Evolutionary conservation across 2,888 invertebrate genomes (phyloP).

Genomic region (Thelaira solivaga): DNA sequence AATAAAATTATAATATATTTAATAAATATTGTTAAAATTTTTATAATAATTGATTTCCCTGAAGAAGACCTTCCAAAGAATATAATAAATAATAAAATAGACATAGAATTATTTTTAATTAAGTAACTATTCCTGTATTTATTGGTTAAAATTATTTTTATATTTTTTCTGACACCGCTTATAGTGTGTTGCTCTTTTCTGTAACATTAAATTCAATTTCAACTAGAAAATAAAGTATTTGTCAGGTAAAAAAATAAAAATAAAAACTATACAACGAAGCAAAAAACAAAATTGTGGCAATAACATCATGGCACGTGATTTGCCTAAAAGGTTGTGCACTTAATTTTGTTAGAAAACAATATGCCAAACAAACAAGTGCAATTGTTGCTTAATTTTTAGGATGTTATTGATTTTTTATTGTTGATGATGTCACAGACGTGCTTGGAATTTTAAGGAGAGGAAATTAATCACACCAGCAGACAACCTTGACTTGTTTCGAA

Average conservation of each 20-base stretch:
- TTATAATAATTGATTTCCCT: too few relatives aligned
- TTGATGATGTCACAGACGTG: slow-evolving; percentile 32
- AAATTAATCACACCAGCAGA: slow-evolving; percentile 14
- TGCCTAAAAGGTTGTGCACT: slow-evolving; percentile 10
- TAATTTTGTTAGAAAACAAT: slow-evolving; percentile 1
- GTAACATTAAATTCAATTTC: slow-evolving; percentile 6
- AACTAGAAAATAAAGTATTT: slow-evolving; percentile 17
- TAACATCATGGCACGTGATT: slow-evolving; percentile 37
- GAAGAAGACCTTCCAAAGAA: too few relatives aligned
- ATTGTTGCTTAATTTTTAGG: slow-evolving; percentile 42
- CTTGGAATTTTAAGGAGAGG: slow-evolving; percentile 43
- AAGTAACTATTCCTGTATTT: too few relatives aligned
- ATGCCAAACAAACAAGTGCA: slow-evolving; percentile 29
- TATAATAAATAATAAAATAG: neutral
- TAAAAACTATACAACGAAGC: too few relatives aligned
- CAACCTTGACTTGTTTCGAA: slow-evolving; percentile 51
- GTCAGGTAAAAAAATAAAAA: slow-evolving; percentile 18
- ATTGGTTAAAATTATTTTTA: too few relatives aligned
- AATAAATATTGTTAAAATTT: too few relatives aligned
- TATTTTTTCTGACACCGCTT: neutral
- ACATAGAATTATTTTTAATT: too few relatives aligned
- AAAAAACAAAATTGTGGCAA: slow-evolving; percentile 23
- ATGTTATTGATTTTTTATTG: slow-evolving; percentile 53
- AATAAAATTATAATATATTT: too few relatives aligned
- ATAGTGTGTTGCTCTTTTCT: neutral